phyloP scores from a whole-genome alignment of 2,797 vertebrate species.

The Decapterus maruadsi region DNA sequence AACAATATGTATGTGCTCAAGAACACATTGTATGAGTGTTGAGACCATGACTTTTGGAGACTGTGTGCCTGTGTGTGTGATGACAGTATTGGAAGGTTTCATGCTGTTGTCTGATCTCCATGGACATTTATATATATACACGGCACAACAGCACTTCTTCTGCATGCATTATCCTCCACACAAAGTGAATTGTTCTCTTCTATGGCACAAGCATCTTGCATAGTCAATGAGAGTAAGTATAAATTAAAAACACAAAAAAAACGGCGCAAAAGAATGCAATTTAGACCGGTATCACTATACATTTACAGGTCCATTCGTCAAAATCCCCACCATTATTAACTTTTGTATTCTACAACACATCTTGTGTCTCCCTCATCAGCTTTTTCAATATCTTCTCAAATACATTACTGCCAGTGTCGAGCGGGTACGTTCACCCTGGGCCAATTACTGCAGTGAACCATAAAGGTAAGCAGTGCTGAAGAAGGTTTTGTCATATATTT shows the following conservation, averaged over 20 bases:
- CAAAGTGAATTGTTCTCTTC: constrained; percentile 73
- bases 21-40: constrained; percentile 79
- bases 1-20: constrained; percentile 86
- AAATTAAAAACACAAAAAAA: constrained; percentile 84
- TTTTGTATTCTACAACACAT: constrained; percentile 87
- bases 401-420: constrained; percentile 82
- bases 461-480: constrained; percentile 78
- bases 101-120: constrained; percentile 54
- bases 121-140: constrained; percentile 57
- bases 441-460: constrained; percentile 84
- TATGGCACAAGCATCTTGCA: constrained; percentile 74
- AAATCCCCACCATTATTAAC: constrained; percentile 87
- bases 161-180: constrained; percentile 75
- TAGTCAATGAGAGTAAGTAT: constrained; percentile 81
- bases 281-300: constrained; percentile 84
- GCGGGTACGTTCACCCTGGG: constrained; percentile 80
- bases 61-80: constrained; percentile 52
- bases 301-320: constrained; percentile 88
- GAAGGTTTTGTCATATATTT: constrained; percentile 77
- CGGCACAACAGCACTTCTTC: constrained; percentile 33
- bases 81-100: constrained; percentile 56
- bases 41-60: constrained; percentile 74
- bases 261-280: constrained; percentile 83
- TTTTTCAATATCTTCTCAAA: constrained; percentile 88
- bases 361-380: constrained; percentile 86